Evolutionary conservation across 2,113 vertebrate species (phyloP).

Genomic region (Notechis scutatus): DNA sequence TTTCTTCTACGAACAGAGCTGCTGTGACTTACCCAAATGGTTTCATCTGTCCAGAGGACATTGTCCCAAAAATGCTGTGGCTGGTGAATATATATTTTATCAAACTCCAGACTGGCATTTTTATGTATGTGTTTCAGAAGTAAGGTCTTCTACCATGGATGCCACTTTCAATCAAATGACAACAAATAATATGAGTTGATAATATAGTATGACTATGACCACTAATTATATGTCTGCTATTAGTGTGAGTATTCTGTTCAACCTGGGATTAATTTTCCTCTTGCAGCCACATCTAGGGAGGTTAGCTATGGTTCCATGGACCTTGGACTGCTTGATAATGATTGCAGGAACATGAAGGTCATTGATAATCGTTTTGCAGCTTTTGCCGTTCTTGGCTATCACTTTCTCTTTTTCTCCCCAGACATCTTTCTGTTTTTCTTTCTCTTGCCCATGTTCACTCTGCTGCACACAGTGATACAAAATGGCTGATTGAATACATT

Average conservation of each 20-base stretch:
- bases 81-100: not conserved
- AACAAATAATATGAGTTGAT: not conserved
- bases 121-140: not conserved
- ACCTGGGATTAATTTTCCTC: not conserved
- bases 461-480: not conserved
- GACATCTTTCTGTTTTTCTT: not conserved
- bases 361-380: not conserved
- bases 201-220: not conserved
- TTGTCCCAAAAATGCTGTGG: not conserved
- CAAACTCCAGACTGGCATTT: not conserved
- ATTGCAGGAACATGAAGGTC: not conserved
- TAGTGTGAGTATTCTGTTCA: not conserved
- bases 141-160: not conserved
- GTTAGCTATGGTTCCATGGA: not conserved
- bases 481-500: not conserved
- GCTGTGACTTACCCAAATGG: not conserved
- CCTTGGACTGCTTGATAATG: not conserved
- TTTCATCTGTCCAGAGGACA: not conserved
- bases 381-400: not conserved
- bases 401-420: not conserved
- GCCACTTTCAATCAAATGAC: not conserved
- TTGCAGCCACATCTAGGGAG: not conserved
- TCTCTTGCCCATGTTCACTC: not conserved
- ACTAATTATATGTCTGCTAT: not conserved
- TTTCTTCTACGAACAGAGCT: not conserved